Base-by-base conservation (phyloP, 64 coral and sea anemone species). In the Acropora yongei region DNA sequence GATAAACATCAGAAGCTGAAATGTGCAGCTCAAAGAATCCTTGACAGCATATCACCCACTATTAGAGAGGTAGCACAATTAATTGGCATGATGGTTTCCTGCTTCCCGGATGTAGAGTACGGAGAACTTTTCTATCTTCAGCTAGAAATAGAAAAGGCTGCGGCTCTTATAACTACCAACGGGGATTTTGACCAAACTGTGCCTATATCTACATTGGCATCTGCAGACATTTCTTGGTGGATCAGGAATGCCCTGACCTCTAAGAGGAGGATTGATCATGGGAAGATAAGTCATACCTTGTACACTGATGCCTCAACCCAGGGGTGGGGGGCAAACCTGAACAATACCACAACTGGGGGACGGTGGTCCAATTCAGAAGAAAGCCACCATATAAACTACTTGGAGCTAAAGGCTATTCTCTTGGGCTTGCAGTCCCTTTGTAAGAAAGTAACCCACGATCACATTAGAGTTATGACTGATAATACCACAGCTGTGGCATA, bases 301-400 rank as follows among this genome's bases (percentile, higher is more conserved):
- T 76, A 43, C 17, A 79, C 60, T 66, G 88, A 95, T 80, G 78
- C 93, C 49, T 94, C 93, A 40, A 73, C 67, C 41, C 51, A 65
- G 17, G 92, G 79, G 41, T 90, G 93, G 88, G 93, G 93, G 61
- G 93, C 81, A 50, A 50, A 44, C 8, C 49, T 87, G 14, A 74
- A 76, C 11, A 7, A 65, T 2, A 48, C 53, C 49, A 69, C 74
- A 51, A 89, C 42, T 49, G 84, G 46, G 17, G 80, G 80, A 63
- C 40, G 69, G 63, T 96, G 90, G 90, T 88, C 78, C 18, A 20
- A 6, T 13, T 20, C 69, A 75, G 90, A 88, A 72, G 39, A 51
- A 55, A 72, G 49, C 44, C n/a, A 41, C 39, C 86, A 92, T 71
- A 92, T 96, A 57, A 96, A 92, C 58, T 83, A 83, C 53, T 69